A percentile compares a stretch with the other conserved stretches of the same genome.
These are phyloP conservation scores for Drosophila ambigua DNA, from an alignment of 1,140 invertebrate genomes.

Conservation along the genomic window DNA sequence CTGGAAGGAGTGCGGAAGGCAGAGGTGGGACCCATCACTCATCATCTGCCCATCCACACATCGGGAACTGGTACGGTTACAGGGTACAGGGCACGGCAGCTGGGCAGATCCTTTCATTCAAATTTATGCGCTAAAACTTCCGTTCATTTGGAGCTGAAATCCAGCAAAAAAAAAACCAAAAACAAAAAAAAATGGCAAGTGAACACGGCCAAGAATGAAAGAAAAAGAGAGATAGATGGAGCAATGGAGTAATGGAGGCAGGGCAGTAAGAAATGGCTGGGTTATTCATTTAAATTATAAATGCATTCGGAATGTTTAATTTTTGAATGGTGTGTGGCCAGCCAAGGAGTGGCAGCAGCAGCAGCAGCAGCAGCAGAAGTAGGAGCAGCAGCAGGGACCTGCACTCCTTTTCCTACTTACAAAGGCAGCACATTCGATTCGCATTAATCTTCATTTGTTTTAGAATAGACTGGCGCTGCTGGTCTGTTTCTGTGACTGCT, in stretches of 20 bases:
- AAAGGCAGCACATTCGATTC: slow-evolving; percentile 79
- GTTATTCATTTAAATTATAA: slow-evolving; percentile 82
- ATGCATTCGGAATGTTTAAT: slow-evolving; percentile 82
- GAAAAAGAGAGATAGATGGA: slow-evolving; percentile 20
- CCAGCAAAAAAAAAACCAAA: neutral
- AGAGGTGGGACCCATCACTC: slow-evolving; percentile 48
- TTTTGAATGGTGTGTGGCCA: slow-evolving; percentile 72
- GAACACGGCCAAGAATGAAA: neutral
- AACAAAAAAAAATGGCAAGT: slow-evolving; percentile 52
- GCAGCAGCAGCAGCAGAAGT: slow-evolving; percentile 14
- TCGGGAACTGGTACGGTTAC: neutral
- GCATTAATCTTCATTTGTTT: slow-evolving; percentile 82
- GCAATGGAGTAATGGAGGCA: slow-evolving; percentile 16
- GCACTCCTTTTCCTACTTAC: slow-evolving; percentile 73
- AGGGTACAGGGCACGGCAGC: slow-evolving; percentile 6
- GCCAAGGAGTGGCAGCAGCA: slow-evolving; percentile 31
- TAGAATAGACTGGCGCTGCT: slow-evolving; percentile 73
- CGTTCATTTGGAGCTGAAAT: slow-evolving; percentile 61
- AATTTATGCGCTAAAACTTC: slow-evolving; percentile 81
- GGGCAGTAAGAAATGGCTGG: slow-evolving; percentile 60
- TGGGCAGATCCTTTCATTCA: slow-evolving; percentile 56
- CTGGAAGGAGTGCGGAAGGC: neutral
- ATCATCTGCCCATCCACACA: slow-evolving; percentile 54
- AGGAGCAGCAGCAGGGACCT: slow-evolving; percentile 25
- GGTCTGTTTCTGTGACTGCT: slow-evolving; percentile 27